Evolutionary conservation across 2,797 vertebrate species (phyloP).

Genomic region (Manis pentadactyla): DNA sequence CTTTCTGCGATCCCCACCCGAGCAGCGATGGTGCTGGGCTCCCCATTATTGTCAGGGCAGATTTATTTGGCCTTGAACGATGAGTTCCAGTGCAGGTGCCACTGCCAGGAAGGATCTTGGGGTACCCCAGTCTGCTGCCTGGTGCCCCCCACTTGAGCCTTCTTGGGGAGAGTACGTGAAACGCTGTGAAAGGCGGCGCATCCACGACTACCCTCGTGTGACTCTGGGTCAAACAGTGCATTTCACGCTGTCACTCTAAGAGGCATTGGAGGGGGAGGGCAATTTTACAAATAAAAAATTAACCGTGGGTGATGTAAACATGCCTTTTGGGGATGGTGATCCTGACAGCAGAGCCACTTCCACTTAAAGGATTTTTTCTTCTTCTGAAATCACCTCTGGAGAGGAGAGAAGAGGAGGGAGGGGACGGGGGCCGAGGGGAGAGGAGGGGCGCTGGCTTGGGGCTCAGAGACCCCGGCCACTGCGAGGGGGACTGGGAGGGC

Average conservation of each 20-base stretch:
- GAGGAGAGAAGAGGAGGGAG: not conserved
- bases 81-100: too few species aligned
- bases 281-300: slow-evolving; percentile 59
- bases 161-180: too few species aligned
- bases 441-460: too few species aligned
- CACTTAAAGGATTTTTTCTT: not conserved
- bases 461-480: not conserved
- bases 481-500: too few species aligned
- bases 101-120: not conserved
- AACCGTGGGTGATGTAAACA: not conserved
- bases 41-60: not conserved
- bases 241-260: not conserved
- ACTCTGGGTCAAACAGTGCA: not conserved
- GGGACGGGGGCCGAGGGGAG: too few species aligned
- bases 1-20: not conserved
- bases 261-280: slow-evolving; percentile 16
- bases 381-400: not conserved
- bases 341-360: not conserved
- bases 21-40: accelerated
- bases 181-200: too few species aligned
- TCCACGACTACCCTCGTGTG: too few species aligned
- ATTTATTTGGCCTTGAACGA: accelerated
- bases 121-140: accelerated
- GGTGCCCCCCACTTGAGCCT: not conserved
- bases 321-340: not conserved